phyloP scores from a whole-genome alignment of 2,888 invertebrate genomes.

The Drosophila mayaguana region DNA sequence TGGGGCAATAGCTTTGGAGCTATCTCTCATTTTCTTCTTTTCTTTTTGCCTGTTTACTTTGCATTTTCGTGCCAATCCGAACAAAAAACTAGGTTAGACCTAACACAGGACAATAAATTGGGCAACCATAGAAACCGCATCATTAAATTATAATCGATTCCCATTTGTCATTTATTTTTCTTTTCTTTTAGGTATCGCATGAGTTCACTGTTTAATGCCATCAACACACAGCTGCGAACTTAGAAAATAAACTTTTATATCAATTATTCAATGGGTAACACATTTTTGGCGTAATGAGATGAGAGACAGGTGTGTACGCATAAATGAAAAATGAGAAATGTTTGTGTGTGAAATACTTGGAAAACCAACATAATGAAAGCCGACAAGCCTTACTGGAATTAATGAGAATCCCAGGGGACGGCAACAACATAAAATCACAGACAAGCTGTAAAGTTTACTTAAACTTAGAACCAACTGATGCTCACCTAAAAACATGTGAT shows the following conservation, averaged over 20 bases:
- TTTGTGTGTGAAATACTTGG: not conserved
- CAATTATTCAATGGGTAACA: not conserved
- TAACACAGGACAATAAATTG: constrained; percentile 23
- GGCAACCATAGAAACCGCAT: constrained; percentile 29
- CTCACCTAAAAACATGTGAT: not conserved
- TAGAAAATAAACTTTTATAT: constrained; percentile 1
- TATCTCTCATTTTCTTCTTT: constrained; percentile 32
- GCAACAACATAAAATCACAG: not conserved
- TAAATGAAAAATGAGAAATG: not conserved
- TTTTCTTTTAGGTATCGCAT: not conserved
- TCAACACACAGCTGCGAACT: constrained; percentile 5
- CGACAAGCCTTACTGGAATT: not conserved
- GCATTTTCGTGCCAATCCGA: constrained; percentile 37
- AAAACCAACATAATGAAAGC: not conserved
- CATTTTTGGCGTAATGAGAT: not conserved
- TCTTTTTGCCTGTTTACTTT: constrained; percentile 28
- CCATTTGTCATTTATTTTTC: not conserved
- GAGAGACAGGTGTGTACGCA: not conserved
- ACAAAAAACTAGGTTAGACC: constrained; percentile 36
- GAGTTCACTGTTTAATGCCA: not conserved
- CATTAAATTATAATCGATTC: constrained; percentile 30
- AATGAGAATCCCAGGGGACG: not conserved
- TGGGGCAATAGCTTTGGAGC: constrained; percentile 69
- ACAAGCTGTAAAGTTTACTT: not conserved
- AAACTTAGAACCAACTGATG: not conserved